These are phyloP conservation scores for Ctenosaura bakeri DNA, from an alignment of 2,797 vertebrate species.

Conservation along the genomic window DNA sequence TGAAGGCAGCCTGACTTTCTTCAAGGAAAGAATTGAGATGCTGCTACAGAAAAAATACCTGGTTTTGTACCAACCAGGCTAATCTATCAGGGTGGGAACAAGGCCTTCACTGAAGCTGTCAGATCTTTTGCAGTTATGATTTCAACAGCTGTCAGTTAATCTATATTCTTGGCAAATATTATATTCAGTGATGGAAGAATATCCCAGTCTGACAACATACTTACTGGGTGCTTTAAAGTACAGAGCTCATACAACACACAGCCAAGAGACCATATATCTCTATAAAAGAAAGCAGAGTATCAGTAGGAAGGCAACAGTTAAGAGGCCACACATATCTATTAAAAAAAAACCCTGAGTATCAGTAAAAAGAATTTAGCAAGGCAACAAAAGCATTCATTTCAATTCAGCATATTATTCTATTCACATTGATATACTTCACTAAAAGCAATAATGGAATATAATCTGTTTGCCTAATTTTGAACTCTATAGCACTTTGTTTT, in stretches of 20 bases:
- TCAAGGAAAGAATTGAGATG: neutral
- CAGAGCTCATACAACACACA: conserved; percentile 96
- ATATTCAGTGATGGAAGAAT: conserved; percentile 44
- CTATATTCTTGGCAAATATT: neutral
- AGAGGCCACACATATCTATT: conserved; percentile 95
- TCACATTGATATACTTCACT: neutral
- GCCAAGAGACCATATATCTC: conserved; percentile 96
- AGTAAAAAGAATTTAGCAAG: conserved; percentile 36
- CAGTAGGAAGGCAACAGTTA: conserved; percentile 80
- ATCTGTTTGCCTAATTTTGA: neutral
- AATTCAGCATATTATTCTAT: neutral
- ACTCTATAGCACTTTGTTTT: neutral
- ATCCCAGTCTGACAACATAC: conserved; percentile 64
- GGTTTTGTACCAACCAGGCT: neutral
- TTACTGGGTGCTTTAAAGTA: conserved; percentile 92
- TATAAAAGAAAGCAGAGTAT: conserved; percentile 73
- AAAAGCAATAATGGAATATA: neutral
- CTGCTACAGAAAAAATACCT: neutral
- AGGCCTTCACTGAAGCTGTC: too few relatives aligned
- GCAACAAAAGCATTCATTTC: neutral
- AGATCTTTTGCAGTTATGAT: neutral
- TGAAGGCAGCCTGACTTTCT: neutral
- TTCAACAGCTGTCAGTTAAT: neutral
- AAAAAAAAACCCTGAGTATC: conserved; percentile 58
- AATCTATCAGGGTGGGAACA: too few relatives aligned